These are phyloP conservation scores for Calliphora vomitoria DNA, from an alignment of 2,888 invertebrate genomes.

Conservation along the genomic window DNA sequence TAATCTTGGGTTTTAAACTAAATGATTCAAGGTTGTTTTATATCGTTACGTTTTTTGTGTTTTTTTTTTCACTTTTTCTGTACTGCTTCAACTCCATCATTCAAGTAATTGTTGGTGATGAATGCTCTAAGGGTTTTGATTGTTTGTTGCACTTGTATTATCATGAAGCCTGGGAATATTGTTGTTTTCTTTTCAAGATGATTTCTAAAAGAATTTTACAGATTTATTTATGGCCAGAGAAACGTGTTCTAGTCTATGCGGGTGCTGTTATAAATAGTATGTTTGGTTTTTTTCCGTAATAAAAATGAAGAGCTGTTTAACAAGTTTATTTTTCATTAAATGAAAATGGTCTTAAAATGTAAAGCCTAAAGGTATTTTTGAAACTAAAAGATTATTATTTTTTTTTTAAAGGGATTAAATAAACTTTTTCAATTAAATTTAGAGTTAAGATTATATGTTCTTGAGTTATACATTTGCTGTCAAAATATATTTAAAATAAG, in stretches of 20 bases:
- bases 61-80: not conserved
- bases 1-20: conserved; percentile 64
- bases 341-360: not conserved
- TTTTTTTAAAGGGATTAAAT: not conserved
- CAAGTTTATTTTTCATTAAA: conserved; percentile 26
- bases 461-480: not conserved
- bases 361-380: conserved; percentile 5
- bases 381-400: not conserved
- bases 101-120: conserved; percentile 71
- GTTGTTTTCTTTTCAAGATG: conserved; percentile 38
- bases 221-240: conserved; percentile 10
- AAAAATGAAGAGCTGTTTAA: conserved; percentile 13
- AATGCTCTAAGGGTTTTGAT: conserved; percentile 71
- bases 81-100: conserved; percentile 46
- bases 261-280: conserved; percentile 50
- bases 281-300: not conserved
- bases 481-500: too few relatives aligned
- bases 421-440: conserved; percentile 4
- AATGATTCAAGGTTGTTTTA: conserved; percentile 73
- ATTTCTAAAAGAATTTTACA: conserved; percentile 43
- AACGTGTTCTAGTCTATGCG: conserved; percentile 41
- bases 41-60: conserved; percentile 34
- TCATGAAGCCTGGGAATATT: conserved; percentile 69
- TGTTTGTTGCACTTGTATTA: conserved; percentile 69
- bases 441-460: not conserved